These are phyloP conservation scores for Drosophila elegans DNA, from an alignment of 1,140 invertebrate genomes.

Conservation along the genomic window DNA sequence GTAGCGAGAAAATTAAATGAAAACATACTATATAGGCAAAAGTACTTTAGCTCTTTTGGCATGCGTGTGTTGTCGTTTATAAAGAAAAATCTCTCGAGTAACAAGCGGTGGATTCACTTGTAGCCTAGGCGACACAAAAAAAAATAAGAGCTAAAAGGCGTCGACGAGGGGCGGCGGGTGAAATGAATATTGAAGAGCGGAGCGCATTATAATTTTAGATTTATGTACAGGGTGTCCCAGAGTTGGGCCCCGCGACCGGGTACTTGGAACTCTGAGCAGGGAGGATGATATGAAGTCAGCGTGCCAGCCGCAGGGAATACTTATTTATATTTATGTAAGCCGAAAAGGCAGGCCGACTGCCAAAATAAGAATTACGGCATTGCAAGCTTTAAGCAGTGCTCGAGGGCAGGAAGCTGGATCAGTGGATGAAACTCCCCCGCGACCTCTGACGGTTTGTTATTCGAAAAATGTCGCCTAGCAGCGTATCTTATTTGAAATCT, in stretches of 20 bases:
- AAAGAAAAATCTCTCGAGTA: constrained; percentile 71
- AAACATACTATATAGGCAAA: constrained; percentile 67
- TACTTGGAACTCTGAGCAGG: neutral
- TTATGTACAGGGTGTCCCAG: constrained; percentile 72
- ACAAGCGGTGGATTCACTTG: constrained; percentile 54
- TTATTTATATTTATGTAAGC: constrained; percentile 51
- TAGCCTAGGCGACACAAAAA: constrained; percentile 54
- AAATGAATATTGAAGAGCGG: constrained; percentile 62
- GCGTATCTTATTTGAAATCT: constrained; percentile 11
- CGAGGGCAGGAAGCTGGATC: constrained; percentile 19
- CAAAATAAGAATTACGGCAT: constrained; percentile 54
- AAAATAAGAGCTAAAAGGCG: constrained; percentile 18
- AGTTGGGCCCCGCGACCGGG: constrained; percentile 3
- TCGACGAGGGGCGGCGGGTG: neutral
- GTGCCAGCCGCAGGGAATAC: constrained; percentile 38
- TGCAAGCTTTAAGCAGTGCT: constrained; percentile 47
- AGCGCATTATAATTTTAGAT: constrained; percentile 74
- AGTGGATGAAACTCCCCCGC: constrained; percentile 2
- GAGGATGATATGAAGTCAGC: constrained; percentile 14
- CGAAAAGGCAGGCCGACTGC: constrained; percentile 39
- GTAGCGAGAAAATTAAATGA: constrained; percentile 79
- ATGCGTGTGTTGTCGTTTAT: constrained; percentile 58
- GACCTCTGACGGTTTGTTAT: constrained; percentile 19
- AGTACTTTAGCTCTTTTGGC: constrained; percentile 67
- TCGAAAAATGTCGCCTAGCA: constrained; percentile 19